A percentile compares a stretch with the other conserved stretches of the same genome.
Evolutionary conservation across 2,797 vertebrate species (phyloP).

Genomic region (Acanthis flammea): DNA sequence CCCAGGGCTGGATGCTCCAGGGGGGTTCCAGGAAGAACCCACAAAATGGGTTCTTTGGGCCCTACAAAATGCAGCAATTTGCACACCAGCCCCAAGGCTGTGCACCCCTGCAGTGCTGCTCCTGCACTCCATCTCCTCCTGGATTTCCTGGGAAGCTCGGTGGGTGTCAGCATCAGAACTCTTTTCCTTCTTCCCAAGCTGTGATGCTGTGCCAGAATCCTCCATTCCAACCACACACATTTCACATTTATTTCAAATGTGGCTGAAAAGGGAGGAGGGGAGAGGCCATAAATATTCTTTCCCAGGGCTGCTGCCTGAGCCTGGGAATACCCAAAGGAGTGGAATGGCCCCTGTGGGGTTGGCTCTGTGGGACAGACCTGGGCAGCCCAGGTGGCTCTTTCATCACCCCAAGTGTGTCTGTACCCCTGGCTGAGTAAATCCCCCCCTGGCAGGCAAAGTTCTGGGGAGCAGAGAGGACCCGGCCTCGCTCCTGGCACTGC

Average conservation of each 20-base stretch:
- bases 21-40: background rate
- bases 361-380: too few relatives aligned
- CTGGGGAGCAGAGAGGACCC: background rate
- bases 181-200: background rate
- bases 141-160: background rate
- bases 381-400: background rate
- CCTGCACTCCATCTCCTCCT: background rate
- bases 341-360: background rate
- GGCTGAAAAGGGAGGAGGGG: background rate
- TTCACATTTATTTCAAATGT: background rate
- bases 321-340: background rate
- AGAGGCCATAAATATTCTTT: background rate
- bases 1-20: background rate
- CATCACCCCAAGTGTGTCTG: background rate
- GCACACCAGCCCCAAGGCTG: background rate
- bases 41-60: background rate
- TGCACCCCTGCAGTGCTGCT: fast-evolving
- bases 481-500: background rate
- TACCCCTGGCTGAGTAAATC: background rate
- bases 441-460: background rate
- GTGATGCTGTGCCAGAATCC: background rate
- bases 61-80: background rate
- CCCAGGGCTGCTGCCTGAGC: background rate
- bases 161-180: background rate
- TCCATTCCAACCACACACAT: background rate